Percentiles rank a stretch among this genome's conserved stretches.
phyloP scores from a whole-genome alignment of 2,113 vertebrate species.

The Aegithalos caudatus region DNA sequence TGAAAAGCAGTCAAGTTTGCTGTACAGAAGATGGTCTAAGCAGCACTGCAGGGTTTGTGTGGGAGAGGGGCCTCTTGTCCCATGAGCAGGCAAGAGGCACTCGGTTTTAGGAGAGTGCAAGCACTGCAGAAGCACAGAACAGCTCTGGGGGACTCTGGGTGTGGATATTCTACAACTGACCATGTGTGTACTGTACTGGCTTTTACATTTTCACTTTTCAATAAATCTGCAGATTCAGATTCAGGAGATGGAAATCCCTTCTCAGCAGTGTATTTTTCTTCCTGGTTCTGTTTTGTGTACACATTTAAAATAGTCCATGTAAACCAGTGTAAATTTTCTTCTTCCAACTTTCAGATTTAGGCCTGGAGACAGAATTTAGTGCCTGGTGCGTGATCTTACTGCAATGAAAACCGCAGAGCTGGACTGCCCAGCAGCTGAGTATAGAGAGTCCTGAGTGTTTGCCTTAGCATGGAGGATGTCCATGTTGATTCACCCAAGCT shows the following conservation, averaged over 20 bases:
- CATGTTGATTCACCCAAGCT: neutral
- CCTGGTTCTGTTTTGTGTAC: neutral
- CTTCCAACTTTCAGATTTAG: neutral
- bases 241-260: neutral
- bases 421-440: neutral
- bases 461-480: neutral
- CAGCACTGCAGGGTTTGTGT: too few species aligned
- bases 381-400: neutral
- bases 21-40: neutral
- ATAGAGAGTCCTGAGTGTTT: neutral
- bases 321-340: neutral
- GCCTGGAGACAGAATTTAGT: neutral
- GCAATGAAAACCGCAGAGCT: neutral
- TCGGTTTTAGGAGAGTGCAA: neutral
- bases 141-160: neutral
- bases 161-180: neutral
- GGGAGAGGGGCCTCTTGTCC: neutral
- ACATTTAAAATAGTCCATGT: accelerated
- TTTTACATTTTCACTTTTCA: neutral
- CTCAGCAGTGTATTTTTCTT: neutral
- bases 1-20: neutral
- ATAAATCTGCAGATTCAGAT: neutral
- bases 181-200: neutral
- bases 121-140: neutral
- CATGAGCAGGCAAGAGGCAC: neutral